A percentile compares a stretch with the other conserved stretches of the same genome.
Evolutionary conservation across 2,888 invertebrate genomes (phyloP).

Genomic region (Aspidapion aeneum): DNA sequence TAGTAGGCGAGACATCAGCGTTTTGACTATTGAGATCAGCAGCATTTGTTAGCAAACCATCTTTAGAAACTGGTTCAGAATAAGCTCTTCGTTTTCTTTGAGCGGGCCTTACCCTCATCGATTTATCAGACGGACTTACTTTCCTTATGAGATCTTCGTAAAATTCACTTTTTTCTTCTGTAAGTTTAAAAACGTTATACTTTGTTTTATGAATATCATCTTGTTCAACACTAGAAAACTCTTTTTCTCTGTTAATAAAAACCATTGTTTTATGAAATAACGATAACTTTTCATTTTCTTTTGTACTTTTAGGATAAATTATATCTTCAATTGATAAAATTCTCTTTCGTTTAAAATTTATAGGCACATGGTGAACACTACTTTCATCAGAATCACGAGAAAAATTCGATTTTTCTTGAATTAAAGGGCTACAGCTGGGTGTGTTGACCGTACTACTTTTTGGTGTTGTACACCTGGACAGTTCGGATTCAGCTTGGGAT

Average conservation of each 20-base stretch:
- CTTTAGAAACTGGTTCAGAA: background rate
- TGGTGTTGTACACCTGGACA: background rate
- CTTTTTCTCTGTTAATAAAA: conserved; percentile 28
- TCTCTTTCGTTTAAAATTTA: conserved; percentile 20
- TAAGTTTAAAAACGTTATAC: too few relatives aligned
- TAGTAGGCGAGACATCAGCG: background rate
- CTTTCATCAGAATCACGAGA: background rate
- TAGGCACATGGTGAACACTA: background rate
- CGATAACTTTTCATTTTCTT: conserved; percentile 8
- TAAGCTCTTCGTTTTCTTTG: background rate
- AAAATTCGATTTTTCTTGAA: background rate
- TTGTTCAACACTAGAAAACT: conserved; percentile 22
- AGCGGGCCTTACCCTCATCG: background rate
- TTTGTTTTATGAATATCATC: background rate
- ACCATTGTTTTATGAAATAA: background rate
- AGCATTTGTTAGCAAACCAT: background rate
- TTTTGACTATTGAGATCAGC: background rate
- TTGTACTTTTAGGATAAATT: conserved; percentile 26
- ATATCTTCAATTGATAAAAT: conserved; percentile 42
- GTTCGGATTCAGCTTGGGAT: background rate
- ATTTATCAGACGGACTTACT: background rate
- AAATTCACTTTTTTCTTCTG: background rate
- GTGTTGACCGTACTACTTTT: background rate
- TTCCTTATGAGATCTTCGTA: background rate
- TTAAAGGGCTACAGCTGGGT: background rate